Percentiles rank a stretch among this genome's conserved stretches.
Conservation (phyloP, 2,888 invertebrate species). For the Chrysopilus asiliformis region DNA sequence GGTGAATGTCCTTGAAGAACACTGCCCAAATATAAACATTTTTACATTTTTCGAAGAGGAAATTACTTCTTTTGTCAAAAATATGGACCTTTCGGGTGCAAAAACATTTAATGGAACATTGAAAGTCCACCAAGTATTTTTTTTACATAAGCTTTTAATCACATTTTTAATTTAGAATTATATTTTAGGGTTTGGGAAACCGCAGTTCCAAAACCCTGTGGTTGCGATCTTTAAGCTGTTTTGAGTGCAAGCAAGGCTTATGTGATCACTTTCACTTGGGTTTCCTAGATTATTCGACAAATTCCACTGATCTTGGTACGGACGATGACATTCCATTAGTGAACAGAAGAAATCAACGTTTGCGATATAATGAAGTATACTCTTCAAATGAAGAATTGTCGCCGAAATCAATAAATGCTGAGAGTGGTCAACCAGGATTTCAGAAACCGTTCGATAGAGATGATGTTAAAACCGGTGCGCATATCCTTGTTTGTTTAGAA, state of each 20-base stretch:
- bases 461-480: constrained; percentile 8
- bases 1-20: constrained; percentile 14
- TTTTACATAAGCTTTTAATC: constrained; percentile 3
- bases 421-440: too few species aligned
- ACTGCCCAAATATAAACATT: constrained; percentile 14
- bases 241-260: constrained; percentile 5
- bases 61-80: background rate
- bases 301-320: background rate
- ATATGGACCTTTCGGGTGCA: background rate
- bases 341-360: background rate
- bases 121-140: constrained; percentile 6
- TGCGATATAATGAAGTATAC: constrained; percentile 1
- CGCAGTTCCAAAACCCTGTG: too few species aligned
- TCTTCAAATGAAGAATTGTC: constrained; percentile 2
- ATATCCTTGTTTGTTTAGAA: constrained; percentile 7
- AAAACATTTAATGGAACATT: constrained; percentile 7
- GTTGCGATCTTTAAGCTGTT: constrained; percentile 7
- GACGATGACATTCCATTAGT: background rate
- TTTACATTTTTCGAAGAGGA: background rate
- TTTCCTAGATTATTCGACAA: background rate
- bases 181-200: constrained; percentile 1
- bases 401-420: too few species aligned
- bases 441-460: background rate
- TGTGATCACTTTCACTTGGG: constrained; percentile 6
- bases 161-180: constrained; percentile 7